Conservation (phyloP, 2,797 vertebrate species). For the Acrossocheilus wenchowensis region DNA sequence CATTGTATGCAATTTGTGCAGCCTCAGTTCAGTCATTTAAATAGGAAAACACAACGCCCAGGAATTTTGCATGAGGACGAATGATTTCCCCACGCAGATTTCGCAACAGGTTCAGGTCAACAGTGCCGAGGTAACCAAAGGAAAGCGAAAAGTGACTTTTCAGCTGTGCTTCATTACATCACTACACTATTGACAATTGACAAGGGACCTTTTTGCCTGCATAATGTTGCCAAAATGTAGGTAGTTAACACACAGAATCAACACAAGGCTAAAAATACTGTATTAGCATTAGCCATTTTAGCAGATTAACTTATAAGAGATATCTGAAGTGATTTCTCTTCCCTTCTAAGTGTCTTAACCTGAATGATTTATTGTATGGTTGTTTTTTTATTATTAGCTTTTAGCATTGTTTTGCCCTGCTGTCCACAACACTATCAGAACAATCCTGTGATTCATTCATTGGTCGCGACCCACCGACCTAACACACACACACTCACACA, state of each 20-base stretch:
- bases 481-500: constrained; percentile 54
- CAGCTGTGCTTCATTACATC: not conserved
- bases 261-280: not conserved
- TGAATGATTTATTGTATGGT: not conserved
- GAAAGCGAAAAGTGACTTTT: not conserved
- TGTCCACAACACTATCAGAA: not conserved
- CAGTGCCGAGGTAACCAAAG: not conserved
- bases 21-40: not conserved
- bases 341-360: not conserved
- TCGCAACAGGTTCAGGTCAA: not conserved
- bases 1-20: not conserved
- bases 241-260: not conserved
- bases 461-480: not conserved
- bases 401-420: constrained; percentile 4
- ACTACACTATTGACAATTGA: not conserved
- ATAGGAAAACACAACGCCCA: not conserved
- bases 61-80: too few species aligned
- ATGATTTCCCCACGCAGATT: not conserved
- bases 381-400: constrained; percentile 6
- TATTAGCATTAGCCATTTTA: not conserved
- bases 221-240: not conserved
- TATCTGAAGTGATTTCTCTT: not conserved
- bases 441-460: constrained; percentile 20
- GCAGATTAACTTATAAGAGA: not conserved
- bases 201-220: not conserved